phyloP scores from a whole-genome alignment of 1,140 invertebrate species.

The Danaus plexippus region DNA sequence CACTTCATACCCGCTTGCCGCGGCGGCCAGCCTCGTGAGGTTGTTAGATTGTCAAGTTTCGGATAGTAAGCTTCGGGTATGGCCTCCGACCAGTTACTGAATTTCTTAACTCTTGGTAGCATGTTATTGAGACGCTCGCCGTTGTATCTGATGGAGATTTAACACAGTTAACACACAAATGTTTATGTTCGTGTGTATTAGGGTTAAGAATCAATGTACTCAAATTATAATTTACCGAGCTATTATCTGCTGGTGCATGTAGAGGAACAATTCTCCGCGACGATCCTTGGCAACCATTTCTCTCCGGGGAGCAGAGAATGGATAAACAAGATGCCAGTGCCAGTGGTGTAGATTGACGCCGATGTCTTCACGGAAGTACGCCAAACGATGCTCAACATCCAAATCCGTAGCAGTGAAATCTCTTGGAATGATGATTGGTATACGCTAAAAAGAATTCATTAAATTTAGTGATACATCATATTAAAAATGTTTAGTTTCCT shows the following conservation, averaged over 20 bases:
- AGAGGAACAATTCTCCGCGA: slow-evolving; percentile 81
- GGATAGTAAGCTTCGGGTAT: slow-evolving; percentile 74
- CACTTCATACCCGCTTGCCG: slow-evolving; percentile 67
- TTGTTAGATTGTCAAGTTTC: slow-evolving; percentile 73
- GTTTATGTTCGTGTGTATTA: background rate
- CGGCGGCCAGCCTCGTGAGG: slow-evolving; percentile 71
- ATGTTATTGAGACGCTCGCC: slow-evolving; percentile 73
- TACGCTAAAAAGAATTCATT: slow-evolving; percentile 35
- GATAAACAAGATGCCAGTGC: slow-evolving; percentile 83
- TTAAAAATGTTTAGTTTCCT: too few species aligned
- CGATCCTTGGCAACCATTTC: slow-evolving; percentile 76
- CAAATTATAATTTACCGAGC: slow-evolving; percentile 48
- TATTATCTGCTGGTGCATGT: slow-evolving; percentile 81
- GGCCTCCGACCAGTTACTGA: slow-evolving; percentile 70
- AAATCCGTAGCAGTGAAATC: slow-evolving; percentile 79
- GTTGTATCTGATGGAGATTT: slow-evolving; percentile 66
- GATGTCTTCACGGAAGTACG: slow-evolving; percentile 78
- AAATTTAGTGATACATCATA: too few species aligned
- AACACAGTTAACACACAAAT: background rate
- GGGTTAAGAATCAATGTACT: background rate
- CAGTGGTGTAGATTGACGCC: slow-evolving; percentile 81
- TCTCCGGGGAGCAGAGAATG: slow-evolving; percentile 62
- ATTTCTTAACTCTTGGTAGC: slow-evolving; percentile 66
- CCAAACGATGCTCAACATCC: slow-evolving; percentile 76
- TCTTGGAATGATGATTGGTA: slow-evolving; percentile 75